Evolutionary conservation across 92 coral and sea anemone genomes (phyloP), one percentile per base, ranked within the genome.

Genomic region (Actinernus sp.): DNA sequence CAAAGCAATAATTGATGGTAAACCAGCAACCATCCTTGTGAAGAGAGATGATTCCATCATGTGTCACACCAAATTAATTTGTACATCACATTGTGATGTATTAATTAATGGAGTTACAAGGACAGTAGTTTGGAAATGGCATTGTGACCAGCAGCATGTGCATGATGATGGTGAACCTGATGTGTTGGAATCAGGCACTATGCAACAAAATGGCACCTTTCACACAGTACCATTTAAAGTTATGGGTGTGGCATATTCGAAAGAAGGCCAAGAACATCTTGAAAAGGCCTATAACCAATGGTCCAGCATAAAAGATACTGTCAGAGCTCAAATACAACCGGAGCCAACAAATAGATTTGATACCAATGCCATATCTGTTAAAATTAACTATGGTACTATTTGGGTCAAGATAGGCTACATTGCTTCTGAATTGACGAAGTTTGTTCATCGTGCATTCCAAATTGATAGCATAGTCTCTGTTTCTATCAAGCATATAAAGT

Each of bases 151-250:
- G n/a, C n/a, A n/a, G n/a, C n/a, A n/a, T n/a, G n/a, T n/a, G n/a
- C n/a, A n/a, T n/a, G n/a, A n/a, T n/a, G n/a, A n/a, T n/a, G n/a
- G n/a, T n/a, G n/a, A n/a, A n/a, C n/a, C n/a, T n/a, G n/a, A n/a
- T n/a, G n/a, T n/a, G n/a, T n/a, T n/a, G n/a, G n/a, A n/a, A n/a
- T n/a, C n/a, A n/a, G n/a, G n/a, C n/a, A n/a, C n/a, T n/a, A n/a
- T n/a, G n/a, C n/a, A n/a, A n/a, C n/a, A n/a, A n/a, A n/a, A n/a
- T n/a, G n/a, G n/a, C n/a, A n/a, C n/a, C n/a, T n/a, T n/a, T 43
- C 49, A 43, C 20, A 43, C 49, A 3, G 4, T 43, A 3, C 49
- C 49, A 43, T 43, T 43, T 43, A 43, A 43, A 43, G 49, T 43
- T 3, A 18, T 43, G 1, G 57, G 57, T 49, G 57, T 49, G 24